A percentile compares a stretch with the other conserved stretches of the same genome.
Conservation (phyloP, 1,140 invertebrate genomes). For the Saxidomus purpurata region DNA sequence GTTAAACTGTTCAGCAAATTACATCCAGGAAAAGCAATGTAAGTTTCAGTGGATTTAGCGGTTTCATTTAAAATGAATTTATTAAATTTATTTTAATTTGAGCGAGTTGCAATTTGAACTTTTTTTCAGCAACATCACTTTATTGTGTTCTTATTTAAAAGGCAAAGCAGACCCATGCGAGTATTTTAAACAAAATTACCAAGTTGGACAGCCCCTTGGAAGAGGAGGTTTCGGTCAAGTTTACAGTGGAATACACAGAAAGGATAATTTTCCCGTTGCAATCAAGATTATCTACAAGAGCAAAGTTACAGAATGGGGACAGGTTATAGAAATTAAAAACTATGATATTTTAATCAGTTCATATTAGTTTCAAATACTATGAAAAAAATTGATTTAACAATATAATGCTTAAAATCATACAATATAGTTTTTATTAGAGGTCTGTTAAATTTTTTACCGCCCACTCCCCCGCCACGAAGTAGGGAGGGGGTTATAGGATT, state of each 20-base stretch:
- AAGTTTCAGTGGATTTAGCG: slow-evolving; percentile 39
- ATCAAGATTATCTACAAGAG: slow-evolving; percentile 89
- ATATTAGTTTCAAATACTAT: too few relatives aligned
- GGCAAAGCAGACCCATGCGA: slow-evolving; percentile 76
- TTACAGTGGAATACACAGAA: slow-evolving; percentile 88
- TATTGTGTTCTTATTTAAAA: slow-evolving; percentile 70
- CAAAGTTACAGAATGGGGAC: slow-evolving; percentile 89
- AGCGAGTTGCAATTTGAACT: too few relatives aligned
- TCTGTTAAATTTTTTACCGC: too few relatives aligned
- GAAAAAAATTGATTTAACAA: too few relatives aligned
- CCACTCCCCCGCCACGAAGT: too few relatives aligned
- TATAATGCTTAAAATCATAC: too few relatives aligned
- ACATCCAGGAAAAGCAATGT: slow-evolving; percentile 71
- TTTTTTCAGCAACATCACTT: background rate
- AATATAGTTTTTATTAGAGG: too few relatives aligned
- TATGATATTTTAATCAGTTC: too few relatives aligned
- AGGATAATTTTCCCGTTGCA: slow-evolving; percentile 89
- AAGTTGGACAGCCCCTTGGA: slow-evolving; percentile 87
- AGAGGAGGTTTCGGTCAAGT: slow-evolving; percentile 91
- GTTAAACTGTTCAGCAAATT: slow-evolving; percentile 68
- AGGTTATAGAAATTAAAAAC: too few relatives aligned
- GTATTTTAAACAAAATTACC: slow-evolving; percentile 85
- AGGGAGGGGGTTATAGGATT: too few relatives aligned
- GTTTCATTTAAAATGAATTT: too few relatives aligned
- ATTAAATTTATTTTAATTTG: slow-evolving; percentile 11